Percentiles rank a stretch among this genome's conserved stretches.
Conservation (phyloP, 2,888 invertebrate genomes). For the Meta bourneti region DNA sequence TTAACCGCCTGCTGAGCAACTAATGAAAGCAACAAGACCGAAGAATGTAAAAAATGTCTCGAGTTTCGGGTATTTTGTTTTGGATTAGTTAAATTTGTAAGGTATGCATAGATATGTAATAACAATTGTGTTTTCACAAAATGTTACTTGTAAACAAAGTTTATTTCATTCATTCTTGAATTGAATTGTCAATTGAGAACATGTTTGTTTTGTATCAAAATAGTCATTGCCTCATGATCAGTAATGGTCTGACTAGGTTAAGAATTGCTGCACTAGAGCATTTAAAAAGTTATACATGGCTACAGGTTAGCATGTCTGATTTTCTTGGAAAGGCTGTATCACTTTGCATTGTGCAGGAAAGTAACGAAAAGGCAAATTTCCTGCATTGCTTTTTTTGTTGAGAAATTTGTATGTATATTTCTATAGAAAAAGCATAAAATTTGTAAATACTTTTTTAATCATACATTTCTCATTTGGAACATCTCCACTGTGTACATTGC, state of each 20-base stretch:
- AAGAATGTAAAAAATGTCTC: too few species aligned
- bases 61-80: too few species aligned
- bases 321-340: constrained; percentile 16
- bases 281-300: neutral
- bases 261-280: neutral
- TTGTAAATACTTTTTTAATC: constrained; percentile 62
- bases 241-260: neutral
- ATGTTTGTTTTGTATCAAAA: too few species aligned
- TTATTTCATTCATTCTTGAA: too few species aligned
- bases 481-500: constrained; percentile 38
- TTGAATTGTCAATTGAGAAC: too few species aligned
- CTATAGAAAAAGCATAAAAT: constrained; percentile 52
- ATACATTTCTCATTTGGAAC: constrained; percentile 51
- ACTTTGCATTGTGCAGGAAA: constrained; percentile 29
- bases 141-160: too few species aligned
- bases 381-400: constrained; percentile 38
- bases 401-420: constrained; percentile 50
- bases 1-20: neutral
- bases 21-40: too few species aligned
- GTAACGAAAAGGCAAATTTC: constrained; percentile 10
- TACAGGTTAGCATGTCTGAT: constrained; percentile 9
- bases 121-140: too few species aligned
- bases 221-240: too few species aligned
- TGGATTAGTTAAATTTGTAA: too few species aligned
- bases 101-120: too few species aligned